Conservation (phyloP, 2,888 invertebrate genomes). For the Cataglyphis cursor region DNA sequence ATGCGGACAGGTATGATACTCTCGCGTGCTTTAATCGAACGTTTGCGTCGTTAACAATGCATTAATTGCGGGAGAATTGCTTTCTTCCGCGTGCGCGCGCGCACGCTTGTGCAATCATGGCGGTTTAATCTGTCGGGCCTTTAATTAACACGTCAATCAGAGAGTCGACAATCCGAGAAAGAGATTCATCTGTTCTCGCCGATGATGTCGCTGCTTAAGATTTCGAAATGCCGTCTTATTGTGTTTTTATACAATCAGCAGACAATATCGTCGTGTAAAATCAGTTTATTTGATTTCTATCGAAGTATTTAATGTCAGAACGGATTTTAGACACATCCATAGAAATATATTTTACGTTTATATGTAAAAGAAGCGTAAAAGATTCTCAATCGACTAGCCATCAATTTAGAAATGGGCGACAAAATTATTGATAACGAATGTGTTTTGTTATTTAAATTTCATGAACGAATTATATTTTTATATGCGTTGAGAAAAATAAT, state of each 20-base stretch:
- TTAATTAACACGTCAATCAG: slow-evolving; percentile 57
- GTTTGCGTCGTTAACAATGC: slow-evolving; percentile 31
- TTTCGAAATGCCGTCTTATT: background rate
- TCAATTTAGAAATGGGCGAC: background rate
- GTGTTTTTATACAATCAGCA: background rate
- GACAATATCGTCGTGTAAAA: background rate
- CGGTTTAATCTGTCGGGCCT: slow-evolving; percentile 49
- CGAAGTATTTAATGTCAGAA: background rate
- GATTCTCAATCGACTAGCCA: background rate
- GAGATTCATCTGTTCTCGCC: slow-evolving; percentile 35
- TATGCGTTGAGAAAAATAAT: background rate
- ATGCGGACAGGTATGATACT: slow-evolving; percentile 32
- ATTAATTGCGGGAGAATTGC: slow-evolving; percentile 50
- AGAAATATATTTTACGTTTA: background rate
- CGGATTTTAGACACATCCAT: background rate
- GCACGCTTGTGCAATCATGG: slow-evolving; percentile 32
- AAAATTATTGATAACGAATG: background rate
- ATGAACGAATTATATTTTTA: background rate
- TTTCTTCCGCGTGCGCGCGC: slow-evolving; percentile 43
- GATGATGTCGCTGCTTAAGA: background rate
- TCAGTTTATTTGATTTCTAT: slow-evolving; percentile 15
- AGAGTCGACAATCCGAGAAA: slow-evolving; percentile 45
- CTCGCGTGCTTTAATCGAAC: slow-evolving; percentile 41
- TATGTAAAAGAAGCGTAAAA: background rate
- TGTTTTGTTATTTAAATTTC: background rate